Percentiles rank a stretch among this genome's conserved stretches.
phyloP scores from a whole-genome alignment of 2,113 vertebrate genomes.

The Solea solea region DNA sequence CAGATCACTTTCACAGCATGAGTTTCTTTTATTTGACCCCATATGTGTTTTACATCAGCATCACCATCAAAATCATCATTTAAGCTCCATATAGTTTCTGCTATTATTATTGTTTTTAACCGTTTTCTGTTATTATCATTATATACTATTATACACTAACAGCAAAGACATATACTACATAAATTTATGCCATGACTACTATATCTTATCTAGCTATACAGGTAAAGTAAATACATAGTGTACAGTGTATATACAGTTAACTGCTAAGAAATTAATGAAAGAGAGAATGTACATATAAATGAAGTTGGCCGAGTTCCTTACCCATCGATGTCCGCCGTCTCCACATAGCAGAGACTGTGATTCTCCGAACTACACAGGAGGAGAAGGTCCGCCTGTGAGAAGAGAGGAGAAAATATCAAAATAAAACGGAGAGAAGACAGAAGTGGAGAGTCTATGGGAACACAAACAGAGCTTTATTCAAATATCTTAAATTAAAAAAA shows the following conservation, averaged over 20 bases:
- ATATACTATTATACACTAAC: too few species aligned
- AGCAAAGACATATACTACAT: too few species aligned
- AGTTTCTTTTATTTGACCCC: too few species aligned
- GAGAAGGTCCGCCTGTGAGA: conserved; percentile 87
- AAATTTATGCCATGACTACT: too few species aligned
- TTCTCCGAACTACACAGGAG: conserved; percentile 91
- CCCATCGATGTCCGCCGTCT: conserved; percentile 95
- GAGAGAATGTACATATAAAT: not conserved
- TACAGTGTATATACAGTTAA: too few species aligned
- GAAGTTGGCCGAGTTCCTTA: conserved; percentile 54
- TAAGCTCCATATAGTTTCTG: too few species aligned
- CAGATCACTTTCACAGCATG: too few species aligned
- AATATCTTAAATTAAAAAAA: too few species aligned
- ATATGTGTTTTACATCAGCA: too few species aligned
- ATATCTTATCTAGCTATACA: not conserved
- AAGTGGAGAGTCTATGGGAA: not conserved
- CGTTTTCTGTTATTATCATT: too few species aligned
- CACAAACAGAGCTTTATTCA: not conserved
- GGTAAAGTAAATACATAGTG: not conserved
- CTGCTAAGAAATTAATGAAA: not conserved
- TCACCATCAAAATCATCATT: too few species aligned
- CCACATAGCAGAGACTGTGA: conserved; percentile 94
- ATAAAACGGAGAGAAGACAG: conserved; percentile 5
- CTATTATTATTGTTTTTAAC: too few species aligned
- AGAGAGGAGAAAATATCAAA: not conserved